phyloP scores from a whole-genome alignment of 2,888 invertebrate genomes.

The Ligdia adustata region DNA sequence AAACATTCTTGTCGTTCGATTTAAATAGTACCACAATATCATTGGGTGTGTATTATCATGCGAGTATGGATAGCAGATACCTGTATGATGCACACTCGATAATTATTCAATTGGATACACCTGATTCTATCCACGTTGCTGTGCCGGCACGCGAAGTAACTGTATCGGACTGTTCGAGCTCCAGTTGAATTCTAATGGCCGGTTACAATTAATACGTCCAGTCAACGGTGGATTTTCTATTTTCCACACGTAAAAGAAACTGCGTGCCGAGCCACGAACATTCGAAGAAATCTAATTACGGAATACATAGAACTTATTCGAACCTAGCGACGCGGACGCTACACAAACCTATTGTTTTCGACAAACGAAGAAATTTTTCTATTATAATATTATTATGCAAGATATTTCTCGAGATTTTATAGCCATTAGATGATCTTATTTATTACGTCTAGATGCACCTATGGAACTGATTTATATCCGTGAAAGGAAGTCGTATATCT shows the following conservation, averaged over 20 bases:
- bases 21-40: conserved; percentile 52
- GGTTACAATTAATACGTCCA: conserved; percentile 79
- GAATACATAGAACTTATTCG: conserved; percentile 48
- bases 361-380: conserved; percentile 9
- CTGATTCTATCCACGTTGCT: conserved; percentile 72
- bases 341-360: conserved; percentile 15
- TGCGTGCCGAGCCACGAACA: conserved; percentile 66
- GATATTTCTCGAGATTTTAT: conserved; percentile 24
- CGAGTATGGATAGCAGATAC: conserved; percentile 39
- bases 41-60: conserved; percentile 57
- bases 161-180: conserved; percentile 69
- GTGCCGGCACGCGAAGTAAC: conserved; percentile 75
- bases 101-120: conserved; percentile 60
- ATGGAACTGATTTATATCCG: conserved; percentile 37
- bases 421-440: conserved; percentile 5
- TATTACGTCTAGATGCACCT: conserved; percentile 8
- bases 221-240: conserved; percentile 83
- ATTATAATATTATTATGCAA: conserved; percentile 14
- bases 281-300: conserved; percentile 74
- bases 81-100: conserved; percentile 39
- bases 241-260: conserved; percentile 84
- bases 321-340: conserved; percentile 11
- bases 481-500: conserved; percentile 50
- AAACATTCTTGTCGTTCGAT: conserved; percentile 43
- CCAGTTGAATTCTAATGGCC: conserved; percentile 77